Conservation (phyloP, 2,888 invertebrate genomes). For the Protonemura montana region DNA sequence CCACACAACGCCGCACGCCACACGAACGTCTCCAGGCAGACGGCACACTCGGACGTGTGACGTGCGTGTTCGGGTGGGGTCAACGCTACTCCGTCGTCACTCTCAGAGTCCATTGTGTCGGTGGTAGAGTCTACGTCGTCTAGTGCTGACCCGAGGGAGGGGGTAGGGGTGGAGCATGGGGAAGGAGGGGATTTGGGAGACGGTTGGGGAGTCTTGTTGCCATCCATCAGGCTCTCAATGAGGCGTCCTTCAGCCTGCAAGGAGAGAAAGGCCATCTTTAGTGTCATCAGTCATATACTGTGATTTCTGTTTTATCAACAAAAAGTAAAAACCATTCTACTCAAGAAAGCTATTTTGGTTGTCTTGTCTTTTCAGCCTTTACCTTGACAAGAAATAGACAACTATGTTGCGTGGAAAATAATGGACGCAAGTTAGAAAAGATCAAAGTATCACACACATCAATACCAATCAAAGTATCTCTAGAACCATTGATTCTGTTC, state of each 20-base stretch:
- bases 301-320: too few species aligned
- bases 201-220: constrained; percentile 41
- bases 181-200: neutral
- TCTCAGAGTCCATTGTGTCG: constrained; percentile 40
- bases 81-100: constrained; percentile 45
- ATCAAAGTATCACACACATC: too few species aligned
- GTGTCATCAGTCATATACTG: neutral
- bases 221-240: constrained; percentile 50
- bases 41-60: constrained; percentile 59
- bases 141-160: constrained; percentile 54
- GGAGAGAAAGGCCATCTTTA: neutral
- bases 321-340: too few species aligned
- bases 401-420: too few species aligned
- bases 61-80: constrained; percentile 55
- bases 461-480: too few species aligned
- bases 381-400: too few species aligned
- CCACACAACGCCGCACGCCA: constrained; percentile 58
- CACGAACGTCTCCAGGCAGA: constrained; percentile 61
- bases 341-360: too few species aligned
- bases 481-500: too few species aligned
- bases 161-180: neutral
- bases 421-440: too few species aligned
- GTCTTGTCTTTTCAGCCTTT: too few species aligned
- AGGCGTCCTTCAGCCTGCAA: neutral
- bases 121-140: neutral